Conservation (phyloP, 92 coral and sea anemone genomes). For the Umimayanthus kanabou region DNA sequence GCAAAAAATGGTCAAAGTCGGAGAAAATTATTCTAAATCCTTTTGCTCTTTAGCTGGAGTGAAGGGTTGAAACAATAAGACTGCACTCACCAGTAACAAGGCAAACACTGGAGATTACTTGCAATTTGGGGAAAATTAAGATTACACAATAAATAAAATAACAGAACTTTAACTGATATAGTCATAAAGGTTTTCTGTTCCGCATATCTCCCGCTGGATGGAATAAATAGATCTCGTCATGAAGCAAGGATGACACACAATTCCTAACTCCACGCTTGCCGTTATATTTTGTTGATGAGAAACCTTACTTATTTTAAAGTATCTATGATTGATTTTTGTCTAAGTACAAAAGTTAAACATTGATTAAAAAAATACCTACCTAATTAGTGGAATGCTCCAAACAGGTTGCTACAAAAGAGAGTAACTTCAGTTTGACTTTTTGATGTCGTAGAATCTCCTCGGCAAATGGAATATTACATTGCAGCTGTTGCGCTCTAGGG, state of each 20-base stretch:
- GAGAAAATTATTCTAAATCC: background rate
- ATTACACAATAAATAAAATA: background rate
- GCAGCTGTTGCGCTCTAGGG: background rate
- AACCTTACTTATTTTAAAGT: background rate
- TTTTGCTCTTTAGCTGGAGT: background rate
- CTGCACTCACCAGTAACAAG: background rate
- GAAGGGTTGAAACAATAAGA: background rate
- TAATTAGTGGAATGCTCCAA: background rate
- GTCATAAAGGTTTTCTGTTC: background rate
- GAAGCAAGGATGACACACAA: background rate
- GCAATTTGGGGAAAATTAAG: background rate
- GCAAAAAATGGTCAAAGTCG: background rate
- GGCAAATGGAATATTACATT: background rate
- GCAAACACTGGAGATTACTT: background rate
- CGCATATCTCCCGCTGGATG: slow-evolving; percentile 3
- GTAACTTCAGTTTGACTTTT: background rate
- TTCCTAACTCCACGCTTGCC: background rate
- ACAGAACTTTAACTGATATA: background rate
- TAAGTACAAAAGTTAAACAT: background rate
- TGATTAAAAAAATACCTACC: background rate
- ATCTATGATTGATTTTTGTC: background rate
- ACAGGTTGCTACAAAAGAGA: background rate
- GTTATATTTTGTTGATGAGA: background rate
- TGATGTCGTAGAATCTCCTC: background rate
- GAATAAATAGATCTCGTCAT: background rate